Base-by-base conservation (phyloP, 2,888 invertebrate genomes). In the Euplagia quadripunctaria region DNA sequence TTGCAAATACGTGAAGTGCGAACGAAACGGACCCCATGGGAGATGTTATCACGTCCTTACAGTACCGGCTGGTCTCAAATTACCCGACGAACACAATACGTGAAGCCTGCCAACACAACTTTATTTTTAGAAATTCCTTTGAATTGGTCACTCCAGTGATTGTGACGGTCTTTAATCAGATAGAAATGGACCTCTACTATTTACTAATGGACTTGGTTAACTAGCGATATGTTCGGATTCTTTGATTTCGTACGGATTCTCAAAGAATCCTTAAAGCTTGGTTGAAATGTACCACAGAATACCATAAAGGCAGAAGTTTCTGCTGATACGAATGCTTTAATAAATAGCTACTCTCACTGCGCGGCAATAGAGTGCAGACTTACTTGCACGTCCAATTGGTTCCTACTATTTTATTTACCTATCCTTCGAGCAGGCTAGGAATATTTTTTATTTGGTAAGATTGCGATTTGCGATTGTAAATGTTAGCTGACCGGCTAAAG, bases 191-290 rank as follows among this genome's bases (percentile, higher is more conserved):
- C 74, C 70, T 71, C 72, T 82, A 80, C 75, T 73, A 82, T 82
- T 82, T 75, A 82, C 82, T 82, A 84, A 84, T 82, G 84, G 80
- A 79, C 74, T 83, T 70, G 71, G 76, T 82, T 82, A 83, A 77
- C 84, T 79, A 78, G 79, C 68, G 82, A 83, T 78, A 78, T 79
- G 72, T 82, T 77, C 64, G 74, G 63, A 75, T 75, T 75, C 70
- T 75, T 67, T 61, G 75, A 72, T 73, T 64, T 51, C 49, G 16
- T 41, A 51, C 61, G 31, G 20, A 71, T 70, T 77, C 55, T 69
- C 49, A 66, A 72, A 72, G 63, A 43, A 61, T 52, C 63, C 63
- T 64, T 63, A 43, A 43, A 69, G 55, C 73, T 68, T 71, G 42
- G 64, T 77, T 68, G 52, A 76, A 55, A 73, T 71, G 17, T 73